These are phyloP conservation scores for Ceratosolen solmsi DNA, from an alignment of 1,140 invertebrate genomes.

Conservation along the genomic window DNA sequence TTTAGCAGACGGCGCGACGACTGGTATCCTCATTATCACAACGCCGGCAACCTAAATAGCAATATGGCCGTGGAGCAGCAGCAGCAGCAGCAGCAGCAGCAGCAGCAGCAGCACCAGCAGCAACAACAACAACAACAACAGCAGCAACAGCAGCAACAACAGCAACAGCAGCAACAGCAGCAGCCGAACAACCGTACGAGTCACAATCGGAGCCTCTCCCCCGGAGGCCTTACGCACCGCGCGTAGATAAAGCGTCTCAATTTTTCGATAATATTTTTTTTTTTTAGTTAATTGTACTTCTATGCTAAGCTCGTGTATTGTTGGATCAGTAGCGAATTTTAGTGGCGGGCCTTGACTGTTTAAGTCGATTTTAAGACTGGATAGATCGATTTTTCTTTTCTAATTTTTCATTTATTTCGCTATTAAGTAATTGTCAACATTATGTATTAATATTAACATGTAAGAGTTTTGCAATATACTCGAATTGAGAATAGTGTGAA, in stretches of 20 bases:
- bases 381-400: conserved; percentile 11
- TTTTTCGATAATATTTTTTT: conserved; percentile 47
- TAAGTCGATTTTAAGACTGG: conserved; percentile 44
- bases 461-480: conserved; percentile 29
- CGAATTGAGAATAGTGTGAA: background rate
- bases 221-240: conserved; percentile 2
- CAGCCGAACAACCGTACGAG: background rate
- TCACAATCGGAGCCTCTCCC: conserved; percentile 28
- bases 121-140: background rate
- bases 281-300: conserved; percentile 48
- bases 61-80: conserved; percentile 15
- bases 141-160: background rate
- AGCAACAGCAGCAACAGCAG: conserved; percentile 8
- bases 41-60: conserved; percentile 31
- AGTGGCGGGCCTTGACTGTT: conserved; percentile 46
- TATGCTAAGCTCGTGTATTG: conserved; percentile 33
- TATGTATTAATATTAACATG: conserved; percentile 1
- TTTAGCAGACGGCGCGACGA: conserved; percentile 26
- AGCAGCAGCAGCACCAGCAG: conserved; percentile 9
- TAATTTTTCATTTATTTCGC: conserved; percentile 12
- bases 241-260: conserved; percentile 37
- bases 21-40: conserved; percentile 42
- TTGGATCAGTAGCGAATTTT: conserved; percentile 40
- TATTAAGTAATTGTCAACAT: background rate
- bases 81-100: background rate